Base-by-base conservation (phyloP, 2,888 invertebrate species). In the Liodrosophila aerea region DNA sequence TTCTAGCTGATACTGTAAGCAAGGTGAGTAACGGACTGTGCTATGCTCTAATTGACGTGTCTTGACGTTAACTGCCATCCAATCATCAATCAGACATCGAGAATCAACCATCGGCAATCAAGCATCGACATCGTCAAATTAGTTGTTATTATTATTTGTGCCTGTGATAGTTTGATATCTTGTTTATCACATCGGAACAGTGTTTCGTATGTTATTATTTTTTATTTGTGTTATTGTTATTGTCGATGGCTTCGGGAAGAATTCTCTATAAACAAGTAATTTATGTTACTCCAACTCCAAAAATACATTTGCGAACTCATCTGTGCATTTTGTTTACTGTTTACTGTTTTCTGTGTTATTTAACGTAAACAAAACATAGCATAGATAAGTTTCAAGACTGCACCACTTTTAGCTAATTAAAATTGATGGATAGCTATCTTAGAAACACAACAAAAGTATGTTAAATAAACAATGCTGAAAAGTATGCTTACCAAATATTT, bases 81-180 rank as follows among this genome's bases (percentile, higher is more conserved):
- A 58, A 47, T 58, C 51, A 69, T 16, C 64, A 56, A 65, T 56
- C 65, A 52, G 33, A 27, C n/a, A 43, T 51, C 27, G 11, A 34
- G 30, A 39, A 29, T 29, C 9, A 39, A n/a, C 29, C 50, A 46
- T 61, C 46, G 51, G 36, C 31, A 53, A 45, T 30, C 15, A 27
- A 30, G 39, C 54, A 43, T 52, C 49, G 40, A 53, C 59, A 60
- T 44, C 51, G 15, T 46, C 60, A 52, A 51, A 34, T 43, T 51
- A 22, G 22, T 22, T 22, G 22, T 22, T 22, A 22, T 22, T 22
- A 41, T 41, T 18, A 40, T 12, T 7, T 2, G 7, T 27, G 60
- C 30, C 49, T 58, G 39, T 51, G 29, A n/a, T 53, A 29, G n/a
- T 41, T 39, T 56, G 31, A 12, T 73, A 77, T 75, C 73, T 82